Conservation (phyloP, 2,888 invertebrate species). For the Meghimatium bilineatum region DNA sequence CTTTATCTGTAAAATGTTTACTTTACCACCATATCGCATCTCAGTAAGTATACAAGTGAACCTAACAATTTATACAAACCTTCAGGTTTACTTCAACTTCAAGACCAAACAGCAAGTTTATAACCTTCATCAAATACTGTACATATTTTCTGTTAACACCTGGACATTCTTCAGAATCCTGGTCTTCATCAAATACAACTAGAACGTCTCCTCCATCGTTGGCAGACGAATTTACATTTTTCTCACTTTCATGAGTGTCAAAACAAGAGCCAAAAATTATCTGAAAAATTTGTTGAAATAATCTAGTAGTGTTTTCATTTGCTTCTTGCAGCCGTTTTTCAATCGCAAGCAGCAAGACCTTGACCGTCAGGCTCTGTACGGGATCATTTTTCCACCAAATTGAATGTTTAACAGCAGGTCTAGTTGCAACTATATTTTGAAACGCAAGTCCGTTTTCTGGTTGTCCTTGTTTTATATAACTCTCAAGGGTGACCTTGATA, state of each 20-base stretch:
- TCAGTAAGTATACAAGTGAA: not conserved
- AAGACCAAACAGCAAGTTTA: not conserved
- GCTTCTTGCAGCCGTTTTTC: not conserved
- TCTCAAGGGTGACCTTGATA: not conserved
- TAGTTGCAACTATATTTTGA: not conserved
- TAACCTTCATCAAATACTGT: not conserved
- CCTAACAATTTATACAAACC: not conserved
- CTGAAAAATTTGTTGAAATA: slow-evolving; percentile 24
- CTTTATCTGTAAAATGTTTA: too few species aligned
- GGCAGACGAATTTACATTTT: not conserved
- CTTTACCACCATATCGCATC: too few species aligned
- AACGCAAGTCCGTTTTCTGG: slow-evolving; percentile 7
- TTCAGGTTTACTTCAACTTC: slow-evolving; percentile 3
- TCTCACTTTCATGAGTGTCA: not conserved
- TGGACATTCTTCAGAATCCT: not conserved
- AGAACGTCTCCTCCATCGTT: not conserved
- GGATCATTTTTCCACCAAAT: not conserved
- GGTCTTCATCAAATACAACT: slow-evolving; percentile 4
- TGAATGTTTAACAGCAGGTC: not conserved
- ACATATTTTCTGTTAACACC: not conserved
- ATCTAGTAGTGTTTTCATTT: not conserved
- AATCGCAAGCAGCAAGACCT: slow-evolving; percentile 3
- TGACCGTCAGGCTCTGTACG: not conserved
- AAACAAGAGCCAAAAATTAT: not conserved
- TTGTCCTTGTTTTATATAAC: slow-evolving; percentile 9